phyloP scores from a whole-genome alignment of 2,113 vertebrate species.

The Cichladusa arquata region DNA sequence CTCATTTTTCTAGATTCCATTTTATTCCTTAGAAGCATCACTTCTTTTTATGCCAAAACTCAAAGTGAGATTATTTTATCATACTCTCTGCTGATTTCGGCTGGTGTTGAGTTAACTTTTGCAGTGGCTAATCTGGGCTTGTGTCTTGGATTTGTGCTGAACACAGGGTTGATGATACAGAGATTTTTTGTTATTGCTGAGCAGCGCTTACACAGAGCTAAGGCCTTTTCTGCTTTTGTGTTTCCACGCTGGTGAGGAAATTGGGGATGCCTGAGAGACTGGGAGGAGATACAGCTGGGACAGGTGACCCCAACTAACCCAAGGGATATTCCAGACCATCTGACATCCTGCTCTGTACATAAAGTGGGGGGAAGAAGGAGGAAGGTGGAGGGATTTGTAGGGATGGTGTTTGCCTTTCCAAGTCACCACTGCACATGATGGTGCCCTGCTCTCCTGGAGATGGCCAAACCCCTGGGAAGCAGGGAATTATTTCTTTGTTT shows the following conservation, averaged over 20 bases:
- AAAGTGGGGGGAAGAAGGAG: not conserved
- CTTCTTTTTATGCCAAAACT: not conserved
- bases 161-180: not conserved
- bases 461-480: not conserved
- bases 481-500: not conserved
- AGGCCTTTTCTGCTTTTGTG: accelerated
- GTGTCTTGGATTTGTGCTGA: not conserved
- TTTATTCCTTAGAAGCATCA: not conserved
- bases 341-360: too few relatives aligned
- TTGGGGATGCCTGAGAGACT: accelerated
- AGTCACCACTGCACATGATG: too few relatives aligned
- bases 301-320: not conserved
- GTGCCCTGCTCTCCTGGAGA: not conserved
- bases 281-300: not conserved
- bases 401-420: not conserved
- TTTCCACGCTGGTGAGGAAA: accelerated
- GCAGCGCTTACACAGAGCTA: not conserved
- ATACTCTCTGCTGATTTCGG: not conserved
- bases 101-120: not conserved
- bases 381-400: not conserved
- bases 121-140: not conserved
- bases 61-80: not conserved
- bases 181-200: not conserved
- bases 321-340: not conserved
- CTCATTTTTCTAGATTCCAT: not conserved